Conservation (phyloP, 2,797 vertebrate genomes). For the Florisuga fusca region DNA sequence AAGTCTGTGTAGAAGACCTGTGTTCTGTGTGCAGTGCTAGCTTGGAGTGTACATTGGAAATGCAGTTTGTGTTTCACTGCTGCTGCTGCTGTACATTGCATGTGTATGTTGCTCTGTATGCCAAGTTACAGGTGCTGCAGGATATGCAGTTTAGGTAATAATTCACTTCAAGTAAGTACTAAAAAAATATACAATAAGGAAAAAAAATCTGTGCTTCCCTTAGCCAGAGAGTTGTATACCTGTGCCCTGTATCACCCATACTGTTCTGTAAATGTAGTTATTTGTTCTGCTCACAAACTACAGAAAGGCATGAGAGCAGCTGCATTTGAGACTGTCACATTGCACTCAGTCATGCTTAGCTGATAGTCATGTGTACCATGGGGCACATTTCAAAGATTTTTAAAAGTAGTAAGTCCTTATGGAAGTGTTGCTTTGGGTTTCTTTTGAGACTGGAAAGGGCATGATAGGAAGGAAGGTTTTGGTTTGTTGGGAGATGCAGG, state of each 20-base stretch:
- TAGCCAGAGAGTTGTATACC: neutral
- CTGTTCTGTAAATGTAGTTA: neutral
- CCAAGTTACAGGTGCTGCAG: constrained; percentile 28
- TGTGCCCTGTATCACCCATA: neutral
- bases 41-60: neutral
- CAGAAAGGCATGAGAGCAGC: neutral
- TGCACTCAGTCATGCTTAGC: neutral
- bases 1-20: neutral
- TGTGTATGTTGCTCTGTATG: constrained; percentile 7
- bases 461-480: neutral
- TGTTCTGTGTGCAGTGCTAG: neutral
- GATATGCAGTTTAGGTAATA: neutral
- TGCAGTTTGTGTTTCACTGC: neutral
- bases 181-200: neutral
- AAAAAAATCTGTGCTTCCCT: neutral
- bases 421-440: neutral
- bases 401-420: neutral
- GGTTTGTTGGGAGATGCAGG: neutral
- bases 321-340: neutral
- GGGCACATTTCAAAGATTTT: neutral
- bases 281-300: neutral
- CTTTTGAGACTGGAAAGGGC: neutral
- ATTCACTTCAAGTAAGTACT: constrained; percentile 29
- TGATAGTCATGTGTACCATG: neutral
- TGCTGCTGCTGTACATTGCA: constrained; percentile 24